A percentile compares a stretch with the other conserved stretches of the same genome.
Conservation (phyloP, 1,140 invertebrate species). For the Marisa cornuarietis region DNA sequence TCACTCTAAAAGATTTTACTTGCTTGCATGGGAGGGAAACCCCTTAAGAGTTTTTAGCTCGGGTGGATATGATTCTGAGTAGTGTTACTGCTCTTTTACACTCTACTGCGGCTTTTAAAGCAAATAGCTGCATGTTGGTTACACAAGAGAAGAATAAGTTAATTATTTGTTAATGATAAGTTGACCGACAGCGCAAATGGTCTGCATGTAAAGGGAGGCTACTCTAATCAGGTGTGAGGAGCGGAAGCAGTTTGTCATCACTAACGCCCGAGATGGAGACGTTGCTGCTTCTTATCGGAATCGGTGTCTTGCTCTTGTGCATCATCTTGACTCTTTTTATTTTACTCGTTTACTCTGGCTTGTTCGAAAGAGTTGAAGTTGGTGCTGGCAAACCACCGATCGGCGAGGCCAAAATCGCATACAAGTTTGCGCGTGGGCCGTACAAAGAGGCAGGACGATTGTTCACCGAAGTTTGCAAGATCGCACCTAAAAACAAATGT, state of each 20-base stretch:
- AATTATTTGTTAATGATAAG: no score
- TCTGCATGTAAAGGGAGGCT: no score
- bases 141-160: no score
- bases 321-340: slow-evolving; percentile 54
- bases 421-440: slow-evolving; percentile 65
- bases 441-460: slow-evolving; percentile 65
- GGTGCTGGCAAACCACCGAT: slow-evolving; percentile 62
- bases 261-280: slow-evolving; percentile 25
- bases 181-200: no score
- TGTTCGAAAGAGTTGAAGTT: slow-evolving; percentile 57
- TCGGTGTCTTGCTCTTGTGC: slow-evolving; percentile 44
- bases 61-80: no score
- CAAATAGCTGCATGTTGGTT: no score
- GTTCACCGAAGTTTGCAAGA: slow-evolving; percentile 61
- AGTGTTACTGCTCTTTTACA: no score
- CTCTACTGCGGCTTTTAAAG: no score
- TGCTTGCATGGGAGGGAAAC: no score
- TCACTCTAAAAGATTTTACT: no score
- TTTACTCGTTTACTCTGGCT: slow-evolving; percentile 59
- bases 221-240: no score
- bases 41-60: background rate
- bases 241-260: no score
- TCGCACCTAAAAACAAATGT: slow-evolving; percentile 59
- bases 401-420: slow-evolving; percentile 58
- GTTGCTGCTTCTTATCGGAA: slow-evolving; percentile 40